phyloP scores from a whole-genome alignment of 2,797 vertebrate genomes.

The Oceanodroma leucorhoa region DNA sequence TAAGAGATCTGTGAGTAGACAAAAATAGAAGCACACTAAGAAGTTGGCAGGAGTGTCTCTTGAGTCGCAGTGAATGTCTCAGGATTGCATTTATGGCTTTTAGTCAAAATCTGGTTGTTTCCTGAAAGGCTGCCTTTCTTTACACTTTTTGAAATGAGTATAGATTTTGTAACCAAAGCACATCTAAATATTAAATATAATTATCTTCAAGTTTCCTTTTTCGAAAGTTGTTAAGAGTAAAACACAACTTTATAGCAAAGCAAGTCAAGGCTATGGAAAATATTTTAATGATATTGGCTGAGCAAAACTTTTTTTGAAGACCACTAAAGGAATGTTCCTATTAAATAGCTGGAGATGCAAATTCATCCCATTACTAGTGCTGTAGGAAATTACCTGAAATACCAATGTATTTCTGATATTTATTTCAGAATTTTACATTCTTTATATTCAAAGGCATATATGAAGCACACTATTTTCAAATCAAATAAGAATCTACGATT shows the following conservation, averaged over 20 bases:
- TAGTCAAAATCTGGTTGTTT: not conserved
- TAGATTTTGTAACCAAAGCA: not conserved
- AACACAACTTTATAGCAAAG: not conserved
- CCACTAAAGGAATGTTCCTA: not conserved
- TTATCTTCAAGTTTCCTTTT: not conserved
- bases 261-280: not conserved
- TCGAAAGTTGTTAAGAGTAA: not conserved
- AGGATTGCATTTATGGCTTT: not conserved
- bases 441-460: not conserved
- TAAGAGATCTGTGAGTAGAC: not conserved
- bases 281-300: not conserved
- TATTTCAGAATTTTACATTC: not conserved
- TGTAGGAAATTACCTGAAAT: not conserved
- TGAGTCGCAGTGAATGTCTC: fast-evolving
- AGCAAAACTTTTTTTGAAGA: not conserved
- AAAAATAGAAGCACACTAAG: not conserved
- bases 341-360: not conserved
- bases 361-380: not conserved
- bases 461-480: not conserved
- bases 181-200: not conserved
- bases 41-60: not conserved
- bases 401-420: not conserved
- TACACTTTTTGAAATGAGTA: not conserved
- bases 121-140: not conserved
- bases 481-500: not conserved